Base-by-base conservation (phyloP, 2,797 vertebrate species). In the Thalassophryne amazonica region DNA sequence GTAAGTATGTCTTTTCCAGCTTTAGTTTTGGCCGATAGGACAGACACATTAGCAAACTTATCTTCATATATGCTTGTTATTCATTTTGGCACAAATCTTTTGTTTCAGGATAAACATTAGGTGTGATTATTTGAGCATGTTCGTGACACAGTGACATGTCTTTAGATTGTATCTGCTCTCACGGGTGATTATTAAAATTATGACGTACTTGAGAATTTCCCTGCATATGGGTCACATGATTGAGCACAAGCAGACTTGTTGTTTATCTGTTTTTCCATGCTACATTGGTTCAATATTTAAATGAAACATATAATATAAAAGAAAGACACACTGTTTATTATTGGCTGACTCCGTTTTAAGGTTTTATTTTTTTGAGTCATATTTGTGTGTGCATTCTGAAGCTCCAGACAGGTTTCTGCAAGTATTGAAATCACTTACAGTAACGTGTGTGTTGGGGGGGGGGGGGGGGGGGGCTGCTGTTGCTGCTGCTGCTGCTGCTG, bases 351-450 rank as follows among this genome's bases (percentile, higher is more conserved):
- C 3, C 2, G 3, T 32, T 60, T 20, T 6, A 19, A 29, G 20
- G 16, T 39, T 1, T 15, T 17, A 1, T 32, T 40, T 42, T 43
- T 11, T 4, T 14, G 42, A 49, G 31, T 17, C 41, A 28, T 56
- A 18, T 49, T 12, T 39, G 9, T 42, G 20, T 46, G 49, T 48
- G 39, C 53, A 36, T 73, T 45, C 59, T 53, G 54, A 66, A 64
- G 73, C 51, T 46, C 21, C 18, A 68, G 84, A 56, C 86, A 76
- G 73, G 88, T 88, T 81, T 63, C 68, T 85, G 69, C 86, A 88
- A 50, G 86, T 32, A 37, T 56, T 81, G 53, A n/a, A 60, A 33
- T 64, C 32, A 60, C 34, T 31, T 32, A n/a, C n/a, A n/a, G n/a
- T n/a, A n/a, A n/a, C n/a, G n/a, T n/a, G n/a, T n/a, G n/a, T n/a